Percentiles rank a stretch among this genome's conserved stretches.
These are phyloP conservation scores for Dasyprocta punctata DNA, from an alignment of 2,113 vertebrate species.

Conservation along the genomic window DNA sequence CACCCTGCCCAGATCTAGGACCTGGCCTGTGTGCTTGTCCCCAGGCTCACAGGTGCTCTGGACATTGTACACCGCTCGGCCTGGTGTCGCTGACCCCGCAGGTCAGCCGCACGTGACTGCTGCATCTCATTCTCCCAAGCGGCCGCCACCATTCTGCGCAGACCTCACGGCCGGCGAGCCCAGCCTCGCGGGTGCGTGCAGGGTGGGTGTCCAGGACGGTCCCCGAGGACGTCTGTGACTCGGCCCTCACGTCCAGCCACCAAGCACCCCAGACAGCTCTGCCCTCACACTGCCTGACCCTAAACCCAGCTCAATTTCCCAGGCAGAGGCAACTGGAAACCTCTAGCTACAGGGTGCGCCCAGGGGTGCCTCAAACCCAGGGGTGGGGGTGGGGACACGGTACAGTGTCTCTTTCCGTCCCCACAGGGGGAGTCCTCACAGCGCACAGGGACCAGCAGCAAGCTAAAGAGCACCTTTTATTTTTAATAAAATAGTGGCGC, in stretches of 20 bases:
- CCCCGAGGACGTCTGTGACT: not conserved
- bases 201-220: not conserved
- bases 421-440: slow-evolving; percentile 29
- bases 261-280: not conserved
- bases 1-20: accelerated
- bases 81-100: not conserved
- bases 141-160: not conserved
- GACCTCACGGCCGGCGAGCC: accelerated
- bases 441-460: slow-evolving; percentile 81
- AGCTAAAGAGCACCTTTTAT: slow-evolving; percentile 93
- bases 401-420: not conserved
- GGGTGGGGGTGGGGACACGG: not conserved
- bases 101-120: accelerated
- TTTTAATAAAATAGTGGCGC: slow-evolving; percentile 94
- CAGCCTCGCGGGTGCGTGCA: accelerated
- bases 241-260: not conserved
- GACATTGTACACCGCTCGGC: accelerated
- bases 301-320: not conserved
- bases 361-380: not conserved
- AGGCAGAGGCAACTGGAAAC: accelerated
- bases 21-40: not conserved
- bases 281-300: not conserved
- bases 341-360: not conserved
- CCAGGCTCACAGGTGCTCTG: too few species aligned
- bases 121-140: accelerated